A percentile compares a stretch with the other conserved stretches of the same genome.
phyloP scores from a whole-genome alignment of 2,113 vertebrate species.

The Pseudopodoces humilis region DNA sequence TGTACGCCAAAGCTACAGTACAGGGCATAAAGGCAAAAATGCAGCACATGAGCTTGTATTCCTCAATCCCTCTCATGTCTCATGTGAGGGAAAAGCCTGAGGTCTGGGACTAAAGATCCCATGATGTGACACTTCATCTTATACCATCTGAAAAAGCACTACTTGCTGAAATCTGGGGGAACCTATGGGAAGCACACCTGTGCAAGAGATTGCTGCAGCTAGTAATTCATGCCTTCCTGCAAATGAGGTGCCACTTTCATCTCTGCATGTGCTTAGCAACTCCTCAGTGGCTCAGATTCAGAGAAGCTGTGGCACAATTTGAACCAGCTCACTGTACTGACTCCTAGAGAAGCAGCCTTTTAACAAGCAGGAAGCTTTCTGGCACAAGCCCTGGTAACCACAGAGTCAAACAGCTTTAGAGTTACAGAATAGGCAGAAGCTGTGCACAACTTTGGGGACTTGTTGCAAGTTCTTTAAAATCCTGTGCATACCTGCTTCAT shows the following conservation, averaged over 20 bases:
- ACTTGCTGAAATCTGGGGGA: not conserved
- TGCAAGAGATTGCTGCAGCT: not conserved
- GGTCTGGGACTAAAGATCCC: not conserved
- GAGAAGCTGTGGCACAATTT: not conserved
- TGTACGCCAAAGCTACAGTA: not conserved
- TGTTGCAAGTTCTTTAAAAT: not conserved
- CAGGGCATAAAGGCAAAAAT: not conserved
- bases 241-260: not conserved
- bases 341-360: not conserved
- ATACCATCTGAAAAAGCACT: not conserved
- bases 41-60: not conserved
- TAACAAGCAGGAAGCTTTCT: not conserved
- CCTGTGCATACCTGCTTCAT: slow-evolving; percentile 88
- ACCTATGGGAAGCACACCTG: not conserved
- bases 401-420: not conserved
- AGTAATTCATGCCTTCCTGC: not conserved
- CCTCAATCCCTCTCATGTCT: not conserved
- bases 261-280: not conserved
- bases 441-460: not conserved
- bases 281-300: not conserved
- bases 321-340: not conserved
- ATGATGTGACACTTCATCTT: not conserved
- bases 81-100: not conserved
- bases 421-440: not conserved
- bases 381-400: not conserved